Evolutionary conservation across 2,888 invertebrate species (phyloP), one percentile per base, ranked within the genome.

Genomic region (Lepidonotus clava): DNA sequence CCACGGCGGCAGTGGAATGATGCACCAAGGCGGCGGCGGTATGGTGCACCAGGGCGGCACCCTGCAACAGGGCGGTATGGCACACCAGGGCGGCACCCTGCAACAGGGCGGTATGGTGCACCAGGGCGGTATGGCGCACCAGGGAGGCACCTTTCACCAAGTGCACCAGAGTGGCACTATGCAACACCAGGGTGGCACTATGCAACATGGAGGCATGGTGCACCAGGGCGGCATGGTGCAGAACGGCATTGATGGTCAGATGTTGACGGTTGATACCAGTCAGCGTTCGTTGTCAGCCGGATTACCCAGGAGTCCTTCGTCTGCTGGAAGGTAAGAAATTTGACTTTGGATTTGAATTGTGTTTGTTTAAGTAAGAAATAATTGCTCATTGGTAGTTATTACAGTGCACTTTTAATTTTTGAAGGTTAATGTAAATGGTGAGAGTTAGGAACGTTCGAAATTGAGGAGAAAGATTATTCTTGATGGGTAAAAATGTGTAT

Each of bases 281-380:
- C 88, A 89, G 6, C 88, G 89, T 51, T 89, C 89, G 88, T 76
- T 90, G 88, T 86, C 89, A 8, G 87, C 87, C 11, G 89, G 88
- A 24, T 87, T 89, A 21, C 89, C 89, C 11, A 88, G 91, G 36
- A 92, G 92, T 83, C 92, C 92, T 0, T 90, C 90, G 11, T 91
- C 92, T 56, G 90, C 91, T 66, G 92, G 91, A 84, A 92, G 92
- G 92, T 92, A 89, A 38, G 89, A n/a, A n/a, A n/a, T n/a, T n/a
- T n/a, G n/a, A n/a, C n/a, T n/a, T n/a, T n/a, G n/a, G n/a, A n/a
- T n/a, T n/a, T n/a, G n/a, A n/a, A n/a, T n/a, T n/a, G n/a, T n/a
- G n/a, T n/a, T n/a, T n/a, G n/a, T n/a, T n/a, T n/a, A n/a, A n/a
- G n/a, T n/a, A n/a, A n/a, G n/a, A n/a, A n/a, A n/a, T n/a, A n/a